phyloP scores from a whole-genome alignment of 2,888 invertebrate genomes.

The Smittia aterrima region DNA sequence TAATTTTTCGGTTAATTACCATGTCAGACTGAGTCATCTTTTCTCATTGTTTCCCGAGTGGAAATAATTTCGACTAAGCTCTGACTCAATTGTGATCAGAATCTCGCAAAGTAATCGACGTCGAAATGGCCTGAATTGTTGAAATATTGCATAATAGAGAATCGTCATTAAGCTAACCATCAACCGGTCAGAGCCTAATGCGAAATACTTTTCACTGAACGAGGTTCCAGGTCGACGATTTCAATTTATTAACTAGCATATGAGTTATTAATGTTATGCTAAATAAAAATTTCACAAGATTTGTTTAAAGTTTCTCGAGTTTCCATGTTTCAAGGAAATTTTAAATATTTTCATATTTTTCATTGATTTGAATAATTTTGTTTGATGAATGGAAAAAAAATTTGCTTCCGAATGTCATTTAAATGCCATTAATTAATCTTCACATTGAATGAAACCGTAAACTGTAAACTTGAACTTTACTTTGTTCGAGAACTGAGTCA shows the following conservation, averaged over 20 bases:
- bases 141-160: constrained; percentile 23
- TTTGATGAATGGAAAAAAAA: too few relatives aligned
- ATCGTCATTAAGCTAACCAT: constrained; percentile 9
- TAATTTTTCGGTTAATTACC: constrained; percentile 8
- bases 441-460: too few relatives aligned
- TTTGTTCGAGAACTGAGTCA: too few relatives aligned
- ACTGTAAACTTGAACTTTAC: too few relatives aligned
- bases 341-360: too few relatives aligned
- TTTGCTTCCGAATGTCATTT: too few relatives aligned
- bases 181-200: neutral
- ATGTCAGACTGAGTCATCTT: constrained; percentile 24
- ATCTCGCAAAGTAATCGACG: constrained; percentile 18
- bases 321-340: too few relatives aligned
- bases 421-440: too few relatives aligned
- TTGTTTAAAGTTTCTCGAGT: neutral
- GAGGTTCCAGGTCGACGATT: constrained; percentile 22
- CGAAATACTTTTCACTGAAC: constrained; percentile 2
- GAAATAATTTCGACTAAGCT: neutral
- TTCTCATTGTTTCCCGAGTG: constrained; percentile 20
- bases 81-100: constrained; percentile 5
- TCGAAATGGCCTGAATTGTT: constrained; percentile 9
- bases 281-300: neutral
- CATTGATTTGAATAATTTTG: too few relatives aligned
- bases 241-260: neutral
- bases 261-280: constrained; percentile 27